phyloP scores from a whole-genome alignment of 2,888 invertebrate genomes.

The Lasiommata megera region DNA sequence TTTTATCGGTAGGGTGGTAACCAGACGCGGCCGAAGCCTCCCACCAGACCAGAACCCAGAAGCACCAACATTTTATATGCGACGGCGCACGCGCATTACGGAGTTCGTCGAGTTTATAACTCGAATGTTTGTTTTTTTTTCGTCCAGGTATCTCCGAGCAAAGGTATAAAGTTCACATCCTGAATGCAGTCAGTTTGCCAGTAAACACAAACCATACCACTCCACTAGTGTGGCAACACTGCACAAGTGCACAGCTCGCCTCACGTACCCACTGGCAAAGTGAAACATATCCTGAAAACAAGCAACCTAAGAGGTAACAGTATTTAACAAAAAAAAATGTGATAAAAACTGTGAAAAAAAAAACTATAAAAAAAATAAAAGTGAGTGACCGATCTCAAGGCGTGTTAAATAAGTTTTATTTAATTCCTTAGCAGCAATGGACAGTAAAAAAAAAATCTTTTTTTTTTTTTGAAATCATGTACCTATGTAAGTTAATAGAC shows the following conservation, averaged over 20 bases:
- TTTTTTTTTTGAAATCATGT: constrained; percentile 28
- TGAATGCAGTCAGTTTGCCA: constrained; percentile 64
- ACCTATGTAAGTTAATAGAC: constrained; percentile 19
- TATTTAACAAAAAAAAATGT: constrained; percentile 73
- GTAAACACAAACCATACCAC: constrained; percentile 44
- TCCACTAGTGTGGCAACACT: constrained; percentile 55
- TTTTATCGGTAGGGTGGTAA: too few species aligned
- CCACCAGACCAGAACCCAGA: too few species aligned
- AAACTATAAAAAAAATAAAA: constrained; percentile 58
- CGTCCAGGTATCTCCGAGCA: constrained; percentile 61
- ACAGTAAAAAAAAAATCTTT: constrained; percentile 48
- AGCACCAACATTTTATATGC: too few species aligned
- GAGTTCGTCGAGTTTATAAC: too few species aligned
- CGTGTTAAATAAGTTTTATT: constrained; percentile 62
- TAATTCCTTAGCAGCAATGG: constrained; percentile 60
- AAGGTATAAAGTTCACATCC: constrained; percentile 66
- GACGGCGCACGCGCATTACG: too few species aligned
- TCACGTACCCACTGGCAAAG: constrained; percentile 38
- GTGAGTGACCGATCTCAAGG: constrained; percentile 79
- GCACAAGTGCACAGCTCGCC: constrained; percentile 37
- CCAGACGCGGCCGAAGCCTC: too few species aligned
- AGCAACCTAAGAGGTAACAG: constrained; percentile 58
- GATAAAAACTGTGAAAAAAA: constrained; percentile 74
- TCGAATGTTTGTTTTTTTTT: not conserved
- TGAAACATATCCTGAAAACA: constrained; percentile 41